These are phyloP conservation scores for Eidolon helvum DNA, from an alignment of 2,113 vertebrate genomes.

Conservation along the genomic window DNA sequence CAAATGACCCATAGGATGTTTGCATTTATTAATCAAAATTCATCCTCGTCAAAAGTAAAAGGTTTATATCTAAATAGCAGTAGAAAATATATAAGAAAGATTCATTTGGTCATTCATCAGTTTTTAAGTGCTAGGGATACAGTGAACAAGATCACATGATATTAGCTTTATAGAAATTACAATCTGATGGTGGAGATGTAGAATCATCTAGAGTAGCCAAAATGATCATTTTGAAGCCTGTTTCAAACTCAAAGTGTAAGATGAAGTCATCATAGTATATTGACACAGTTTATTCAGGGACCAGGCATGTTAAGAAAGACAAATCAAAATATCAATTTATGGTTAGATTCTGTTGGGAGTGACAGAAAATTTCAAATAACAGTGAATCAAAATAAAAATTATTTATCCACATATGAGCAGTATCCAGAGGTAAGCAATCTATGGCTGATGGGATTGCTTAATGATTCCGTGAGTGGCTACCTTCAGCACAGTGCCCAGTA, in stretches of 20 bases:
- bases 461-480: neutral
- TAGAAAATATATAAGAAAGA: neutral
- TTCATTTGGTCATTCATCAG: neutral
- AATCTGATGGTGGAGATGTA: neutral
- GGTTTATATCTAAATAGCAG: neutral
- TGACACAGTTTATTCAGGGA: neutral
- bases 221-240: neutral
- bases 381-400: neutral
- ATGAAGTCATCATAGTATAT: neutral
- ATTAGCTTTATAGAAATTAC: neutral
- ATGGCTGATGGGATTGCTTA: neutral
- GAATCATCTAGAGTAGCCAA: neutral
- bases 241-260: neutral
- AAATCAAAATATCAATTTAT: neutral
- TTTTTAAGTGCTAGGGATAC: neutral
- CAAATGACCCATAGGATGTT: neutral
- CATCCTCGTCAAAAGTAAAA: neutral
- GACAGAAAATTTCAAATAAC: neutral
- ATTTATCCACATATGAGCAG: neutral
- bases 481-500: neutral
- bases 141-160: neutral
- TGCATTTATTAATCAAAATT: slow-evolving; percentile 18
- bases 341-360: neutral
- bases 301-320: neutral
- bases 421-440: neutral